phyloP scores from a whole-genome alignment of 2,113 vertebrate species.

The Anguilla rostrata region DNA sequence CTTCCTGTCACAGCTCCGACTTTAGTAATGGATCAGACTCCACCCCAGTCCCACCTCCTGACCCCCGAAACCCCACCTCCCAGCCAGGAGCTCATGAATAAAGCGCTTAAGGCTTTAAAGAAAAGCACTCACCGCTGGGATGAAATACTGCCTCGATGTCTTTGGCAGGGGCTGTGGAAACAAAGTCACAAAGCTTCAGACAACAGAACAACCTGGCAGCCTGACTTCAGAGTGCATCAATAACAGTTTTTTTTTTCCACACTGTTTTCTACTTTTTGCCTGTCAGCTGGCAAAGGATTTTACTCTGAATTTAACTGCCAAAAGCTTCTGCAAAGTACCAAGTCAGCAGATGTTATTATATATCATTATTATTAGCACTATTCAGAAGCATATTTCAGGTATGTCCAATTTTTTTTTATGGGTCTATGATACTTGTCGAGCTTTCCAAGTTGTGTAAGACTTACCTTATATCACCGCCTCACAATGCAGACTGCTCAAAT shows the following conservation, averaged over 20 bases:
- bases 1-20: background rate
- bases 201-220: background rate
- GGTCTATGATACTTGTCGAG: no score
- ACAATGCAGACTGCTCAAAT: no score
- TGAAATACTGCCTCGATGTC: slow-evolving; percentile 65
- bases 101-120: background rate
- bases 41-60: background rate
- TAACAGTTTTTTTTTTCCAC: background rate
- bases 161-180: slow-evolving; percentile 69
- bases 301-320: no score
- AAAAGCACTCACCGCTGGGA: slow-evolving; percentile 52
- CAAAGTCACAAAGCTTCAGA: background rate
- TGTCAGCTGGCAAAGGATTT: background rate
- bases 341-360: background rate
- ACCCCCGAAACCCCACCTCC: background rate
- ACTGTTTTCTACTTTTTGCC: background rate
- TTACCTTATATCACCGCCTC: no score
- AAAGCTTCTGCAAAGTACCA: no score
- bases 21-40: background rate
- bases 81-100: background rate
- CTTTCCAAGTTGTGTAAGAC: no score
- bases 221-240: background rate
- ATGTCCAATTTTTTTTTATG: no score
- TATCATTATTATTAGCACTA: background rate
- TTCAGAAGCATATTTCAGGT: background rate